A percentile compares a stretch with the other conserved stretches of the same genome.
phyloP scores from a whole-genome alignment of 2,113 vertebrate genomes.

The Mustelus asterias region DNA sequence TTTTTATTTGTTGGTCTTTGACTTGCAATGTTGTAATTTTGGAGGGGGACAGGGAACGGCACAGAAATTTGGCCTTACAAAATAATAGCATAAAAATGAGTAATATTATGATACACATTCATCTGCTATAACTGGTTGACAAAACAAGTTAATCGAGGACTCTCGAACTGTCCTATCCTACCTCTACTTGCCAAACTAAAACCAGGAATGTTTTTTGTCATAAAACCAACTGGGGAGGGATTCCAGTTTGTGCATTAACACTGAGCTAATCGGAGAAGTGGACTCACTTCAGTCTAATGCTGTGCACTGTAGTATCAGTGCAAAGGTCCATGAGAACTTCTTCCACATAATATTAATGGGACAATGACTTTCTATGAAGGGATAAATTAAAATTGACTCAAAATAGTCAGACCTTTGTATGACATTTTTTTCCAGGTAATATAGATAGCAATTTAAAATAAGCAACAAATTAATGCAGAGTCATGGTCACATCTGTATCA shows the following conservation, averaged over 20 bases:
- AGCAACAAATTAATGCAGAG: not conserved
- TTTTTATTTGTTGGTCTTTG: not conserved
- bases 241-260: not conserved
- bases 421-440: not conserved
- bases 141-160: not conserved
- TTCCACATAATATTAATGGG: not conserved
- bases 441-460: not conserved
- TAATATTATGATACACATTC: not conserved
- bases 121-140: not conserved
- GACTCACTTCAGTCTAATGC: not conserved
- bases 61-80: not conserved
- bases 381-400: not conserved
- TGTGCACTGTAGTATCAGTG: not conserved
- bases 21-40: not conserved
- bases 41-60: not conserved
- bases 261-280: not conserved
- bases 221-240: not conserved
- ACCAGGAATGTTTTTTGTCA: not conserved
- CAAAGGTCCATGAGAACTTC: not conserved
- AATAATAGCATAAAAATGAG: not conserved
- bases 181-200: not conserved
- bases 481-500: not conserved
- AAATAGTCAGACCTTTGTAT: not conserved
- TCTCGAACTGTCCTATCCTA: not conserved
- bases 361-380: not conserved